phyloP scores from a whole-genome alignment of 2,888 invertebrate genomes.

The Glomeris marginata region DNA sequence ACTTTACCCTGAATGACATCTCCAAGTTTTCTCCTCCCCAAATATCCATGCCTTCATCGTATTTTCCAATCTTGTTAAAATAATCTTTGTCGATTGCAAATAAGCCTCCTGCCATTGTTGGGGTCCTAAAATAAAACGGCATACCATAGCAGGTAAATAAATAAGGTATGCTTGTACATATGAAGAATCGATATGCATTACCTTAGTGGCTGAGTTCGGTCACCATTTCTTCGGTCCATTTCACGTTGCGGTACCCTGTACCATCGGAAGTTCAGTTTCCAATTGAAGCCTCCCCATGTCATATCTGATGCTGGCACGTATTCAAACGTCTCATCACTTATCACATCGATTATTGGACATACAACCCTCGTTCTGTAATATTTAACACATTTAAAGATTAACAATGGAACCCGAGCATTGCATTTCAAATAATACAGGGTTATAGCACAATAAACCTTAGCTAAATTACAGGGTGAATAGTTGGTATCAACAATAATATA shows the following conservation, averaged over 20 bases:
- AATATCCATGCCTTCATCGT: conserved; percentile 99
- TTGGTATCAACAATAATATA: no score
- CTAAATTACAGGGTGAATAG: no score
- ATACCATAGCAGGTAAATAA: background rate
- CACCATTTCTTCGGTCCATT: conserved; percentile 81
- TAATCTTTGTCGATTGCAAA: conserved; percentile 63
- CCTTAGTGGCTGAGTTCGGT: conserved; percentile 77
- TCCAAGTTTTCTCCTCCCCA: conserved; percentile 97
- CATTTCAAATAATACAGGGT: no score
- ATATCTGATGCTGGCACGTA: conserved; percentile 98
- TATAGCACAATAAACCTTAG: no score
- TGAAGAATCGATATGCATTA: conserved; percentile 19
- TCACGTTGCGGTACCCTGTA: conserved; percentile 96
- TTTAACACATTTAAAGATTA: no score
- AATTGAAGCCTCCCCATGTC: conserved; percentile 99
- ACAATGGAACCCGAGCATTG: no score
- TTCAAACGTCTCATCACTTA: conserved; percentile 96
- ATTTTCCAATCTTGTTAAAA: conserved; percentile 94
- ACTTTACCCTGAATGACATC: conserved; percentile 76
- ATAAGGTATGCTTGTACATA: no score
- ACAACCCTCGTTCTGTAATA: conserved; percentile 64
- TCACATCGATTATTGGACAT: conserved; percentile 97
- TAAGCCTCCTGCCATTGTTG: conserved; percentile 96
- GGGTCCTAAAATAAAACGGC: conserved; percentile 42
- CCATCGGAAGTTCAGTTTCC: conserved; percentile 99